These are phyloP conservation scores for Plebejus melissa DNA, from an alignment of 2,888 invertebrate genomes.

Conservation along the genomic window DNA sequence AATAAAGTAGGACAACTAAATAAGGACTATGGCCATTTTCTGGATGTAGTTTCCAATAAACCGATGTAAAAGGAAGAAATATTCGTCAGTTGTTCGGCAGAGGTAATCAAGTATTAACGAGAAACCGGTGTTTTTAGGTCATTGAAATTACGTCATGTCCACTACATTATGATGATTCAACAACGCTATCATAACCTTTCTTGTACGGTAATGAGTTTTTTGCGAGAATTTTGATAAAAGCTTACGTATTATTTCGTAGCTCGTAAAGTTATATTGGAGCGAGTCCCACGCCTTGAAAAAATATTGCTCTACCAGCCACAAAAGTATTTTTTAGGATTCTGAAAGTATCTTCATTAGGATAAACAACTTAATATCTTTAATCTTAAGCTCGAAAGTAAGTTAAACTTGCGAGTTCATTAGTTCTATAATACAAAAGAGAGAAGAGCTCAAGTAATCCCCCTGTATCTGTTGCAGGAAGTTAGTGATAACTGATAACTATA, in stretches of 20 bases:
- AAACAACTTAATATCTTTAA: not conserved
- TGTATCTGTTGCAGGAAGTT: not conserved
- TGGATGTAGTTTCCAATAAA: not conserved
- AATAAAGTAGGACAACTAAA: not conserved
- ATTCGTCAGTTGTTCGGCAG: constrained; percentile 18
- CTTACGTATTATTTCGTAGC: too few relatives aligned
- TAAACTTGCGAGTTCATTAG: not conserved
- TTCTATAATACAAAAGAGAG: not conserved
- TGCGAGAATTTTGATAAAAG: not conserved
- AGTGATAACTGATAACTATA: not conserved
- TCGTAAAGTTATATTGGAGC: too few relatives aligned
- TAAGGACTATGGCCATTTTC: not conserved
- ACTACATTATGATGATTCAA: constrained; percentile 55
- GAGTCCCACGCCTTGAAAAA: too few relatives aligned
- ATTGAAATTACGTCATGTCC: constrained; percentile 61
- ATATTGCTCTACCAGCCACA: not conserved
- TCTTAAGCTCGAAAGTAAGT: not conserved
- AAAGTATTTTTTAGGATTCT: not conserved
- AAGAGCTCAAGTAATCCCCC: not conserved
- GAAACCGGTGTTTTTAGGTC: constrained; percentile 61
- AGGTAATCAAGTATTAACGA: constrained; percentile 34
- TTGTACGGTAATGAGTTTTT: constrained; percentile 10
- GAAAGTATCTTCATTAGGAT: too few relatives aligned
- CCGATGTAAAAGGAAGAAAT: not conserved
- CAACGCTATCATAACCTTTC: constrained; percentile 49